These are phyloP conservation scores for Lagria hirta DNA, from an alignment of 2,888 invertebrate species.

Conservation along the genomic window DNA sequence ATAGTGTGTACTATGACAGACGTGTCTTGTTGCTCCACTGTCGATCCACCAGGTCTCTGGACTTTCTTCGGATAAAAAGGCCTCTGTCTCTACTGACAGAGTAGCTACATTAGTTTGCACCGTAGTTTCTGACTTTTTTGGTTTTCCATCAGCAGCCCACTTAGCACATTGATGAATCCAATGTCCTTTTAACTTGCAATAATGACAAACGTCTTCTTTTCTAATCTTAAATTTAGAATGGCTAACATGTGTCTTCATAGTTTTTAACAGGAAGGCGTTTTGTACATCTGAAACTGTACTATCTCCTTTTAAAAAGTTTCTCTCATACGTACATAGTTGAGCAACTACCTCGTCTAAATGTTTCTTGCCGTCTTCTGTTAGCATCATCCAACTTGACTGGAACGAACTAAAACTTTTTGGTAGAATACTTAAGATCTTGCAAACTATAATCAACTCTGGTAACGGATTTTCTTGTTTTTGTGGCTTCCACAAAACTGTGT, in stretches of 20 bases:
- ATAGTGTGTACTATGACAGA: conserved; percentile 31
- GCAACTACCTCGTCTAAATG: conserved; percentile 31
- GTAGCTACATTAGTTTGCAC: conserved; percentile 8
- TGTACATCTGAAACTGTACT: conserved; percentile 9
- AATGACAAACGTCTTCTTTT: conserved; percentile 14
- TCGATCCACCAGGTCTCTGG: conserved; percentile 40
- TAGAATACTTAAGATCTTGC: conserved; percentile 33
- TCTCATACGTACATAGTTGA: conserved; percentile 34
- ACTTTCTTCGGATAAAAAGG: conserved; percentile 16
- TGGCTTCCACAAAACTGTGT: too few species aligned
- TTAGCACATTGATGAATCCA: conserved; percentile 19
- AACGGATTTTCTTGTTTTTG: conserved; percentile 30
- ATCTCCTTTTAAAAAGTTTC: conserved; percentile 24
- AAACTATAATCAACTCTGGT: conserved; percentile 35
- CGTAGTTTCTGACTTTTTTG: conserved; percentile 4
- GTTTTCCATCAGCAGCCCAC: conserved; percentile 38
- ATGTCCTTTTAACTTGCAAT: conserved; percentile 22
- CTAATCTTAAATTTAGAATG: too few species aligned
- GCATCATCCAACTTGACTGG: conserved; percentile 33
- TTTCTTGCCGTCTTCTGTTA: conserved; percentile 35
- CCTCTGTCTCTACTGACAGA: conserved; percentile 26
- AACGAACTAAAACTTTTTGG: conserved; percentile 26
- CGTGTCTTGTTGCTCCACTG: conserved; percentile 42
- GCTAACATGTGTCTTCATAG: too few species aligned
- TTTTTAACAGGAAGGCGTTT: conserved; percentile 27